Evolutionary conservation across 2,113 vertebrate species (phyloP).

Genomic region (Takifugu flavidus): DNA sequence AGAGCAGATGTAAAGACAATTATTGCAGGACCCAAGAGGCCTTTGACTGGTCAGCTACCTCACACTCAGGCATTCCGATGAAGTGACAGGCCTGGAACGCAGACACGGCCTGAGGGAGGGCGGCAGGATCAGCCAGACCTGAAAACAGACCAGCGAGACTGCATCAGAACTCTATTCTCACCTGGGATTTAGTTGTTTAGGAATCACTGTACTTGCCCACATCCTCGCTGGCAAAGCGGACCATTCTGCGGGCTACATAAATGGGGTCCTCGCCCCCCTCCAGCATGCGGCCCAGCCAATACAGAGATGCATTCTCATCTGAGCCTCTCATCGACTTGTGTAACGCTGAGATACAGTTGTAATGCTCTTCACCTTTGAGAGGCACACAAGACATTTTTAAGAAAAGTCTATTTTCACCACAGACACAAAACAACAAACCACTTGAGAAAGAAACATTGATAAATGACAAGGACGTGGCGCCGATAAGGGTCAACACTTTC

Average conservation of each 20-base stretch:
- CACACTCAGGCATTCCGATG: constrained; percentile 98
- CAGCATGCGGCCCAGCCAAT: constrained; percentile 97
- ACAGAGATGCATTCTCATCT: constrained; percentile 88
- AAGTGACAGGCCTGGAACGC: constrained; percentile 96
- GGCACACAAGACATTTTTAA: not conserved
- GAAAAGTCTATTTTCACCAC: not conserved
- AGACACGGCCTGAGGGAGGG: constrained; percentile 90
- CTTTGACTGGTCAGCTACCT: constrained; percentile 71
- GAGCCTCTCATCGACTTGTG: constrained; percentile 98
- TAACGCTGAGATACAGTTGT: constrained; percentile 94
- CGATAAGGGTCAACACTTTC: constrained; percentile 1
- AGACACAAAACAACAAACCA: not conserved
- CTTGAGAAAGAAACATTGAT: too few species aligned
- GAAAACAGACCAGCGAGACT: constrained; percentile 4
- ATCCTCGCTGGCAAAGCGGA: constrained; percentile 96
- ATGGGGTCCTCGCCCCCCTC: constrained; percentile 94
- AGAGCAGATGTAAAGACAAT: not conserved
- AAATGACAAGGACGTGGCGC: too few species aligned
- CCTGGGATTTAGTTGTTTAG: not conserved
- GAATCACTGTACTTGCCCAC: constrained; percentile 78
- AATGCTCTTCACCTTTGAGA: constrained; percentile 90
- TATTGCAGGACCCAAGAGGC: not conserved
- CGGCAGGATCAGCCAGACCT: constrained; percentile 91
- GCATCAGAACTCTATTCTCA: too few species aligned
- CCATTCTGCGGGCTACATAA: constrained; percentile 90